Conservation (phyloP, 2,113 vertebrate genomes). For the Mus spicilegus region DNA sequence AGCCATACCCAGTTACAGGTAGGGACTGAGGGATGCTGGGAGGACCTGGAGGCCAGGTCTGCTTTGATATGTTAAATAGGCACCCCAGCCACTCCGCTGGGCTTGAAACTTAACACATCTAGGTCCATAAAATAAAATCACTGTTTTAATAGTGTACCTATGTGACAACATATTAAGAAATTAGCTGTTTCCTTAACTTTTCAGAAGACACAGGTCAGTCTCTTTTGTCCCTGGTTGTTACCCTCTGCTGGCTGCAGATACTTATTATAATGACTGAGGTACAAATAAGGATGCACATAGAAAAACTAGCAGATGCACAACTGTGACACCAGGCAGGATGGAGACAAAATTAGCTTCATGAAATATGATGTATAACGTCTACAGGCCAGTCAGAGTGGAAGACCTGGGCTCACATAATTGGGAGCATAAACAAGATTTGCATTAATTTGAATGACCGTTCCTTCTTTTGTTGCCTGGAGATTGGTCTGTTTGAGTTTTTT, state of each 20-base stretch:
- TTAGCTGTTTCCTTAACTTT: constrained; percentile 36
- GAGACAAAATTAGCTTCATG: not conserved
- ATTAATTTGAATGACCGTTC: not conserved
- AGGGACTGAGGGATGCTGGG: not conserved
- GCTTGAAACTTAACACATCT: not conserved
- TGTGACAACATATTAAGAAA: not conserved
- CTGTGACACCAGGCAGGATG: not conserved
- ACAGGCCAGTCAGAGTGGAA: not conserved
- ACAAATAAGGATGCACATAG: not conserved
- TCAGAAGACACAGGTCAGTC: constrained; percentile 29
- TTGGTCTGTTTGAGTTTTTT: not conserved
- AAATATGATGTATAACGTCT: not conserved
- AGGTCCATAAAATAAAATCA: constrained; percentile 1
- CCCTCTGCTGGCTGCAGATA: not conserved
- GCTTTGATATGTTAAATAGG: not conserved
- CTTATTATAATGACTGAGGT: not conserved
- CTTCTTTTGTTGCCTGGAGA: not conserved
- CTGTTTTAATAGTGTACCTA: not conserved
- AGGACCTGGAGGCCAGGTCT: not conserved
- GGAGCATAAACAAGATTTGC: not conserved
- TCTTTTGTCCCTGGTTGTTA: not conserved
- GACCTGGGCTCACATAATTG: constrained; percentile 13
- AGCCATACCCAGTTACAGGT: not conserved
- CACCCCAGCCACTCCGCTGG: not conserved
- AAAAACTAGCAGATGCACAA: not conserved